These are phyloP conservation scores for Tipula vernalis DNA, from an alignment of 2,888 invertebrate genomes.

Conservation along the genomic window DNA sequence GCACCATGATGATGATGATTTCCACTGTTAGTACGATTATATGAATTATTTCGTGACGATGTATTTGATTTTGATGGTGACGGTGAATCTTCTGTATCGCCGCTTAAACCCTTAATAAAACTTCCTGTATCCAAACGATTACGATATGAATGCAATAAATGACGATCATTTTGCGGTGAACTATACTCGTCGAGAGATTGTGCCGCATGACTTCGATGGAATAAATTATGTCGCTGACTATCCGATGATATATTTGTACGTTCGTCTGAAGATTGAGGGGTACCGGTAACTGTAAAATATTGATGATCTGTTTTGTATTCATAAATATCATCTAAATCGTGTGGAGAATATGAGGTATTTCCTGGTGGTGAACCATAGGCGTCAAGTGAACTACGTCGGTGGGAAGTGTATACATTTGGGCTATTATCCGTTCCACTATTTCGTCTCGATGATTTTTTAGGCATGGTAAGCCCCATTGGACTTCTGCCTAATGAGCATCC, in stretches of 20 bases:
- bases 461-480: neutral
- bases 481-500: neutral
- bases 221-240: conserved; percentile 21
- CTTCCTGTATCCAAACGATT: conserved; percentile 32
- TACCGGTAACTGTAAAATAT: conserved; percentile 35
- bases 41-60: conserved; percentile 15
- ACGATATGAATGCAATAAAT: conserved; percentile 19
- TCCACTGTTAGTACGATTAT: conserved; percentile 14
- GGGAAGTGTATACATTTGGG: conserved; percentile 18
- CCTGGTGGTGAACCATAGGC: conserved; percentile 26
- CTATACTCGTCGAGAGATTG: conserved; percentile 31
- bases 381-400: conserved; percentile 27
- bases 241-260: conserved; percentile 31
- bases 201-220: conserved; percentile 30
- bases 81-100: conserved; percentile 19
- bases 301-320: conserved; percentile 33
- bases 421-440: conserved; percentile 16
- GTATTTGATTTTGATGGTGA: conserved; percentile 10
- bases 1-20: conserved; percentile 42
- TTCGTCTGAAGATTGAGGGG: conserved; percentile 24
- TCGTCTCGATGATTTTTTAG: neutral
- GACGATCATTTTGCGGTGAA: neutral
- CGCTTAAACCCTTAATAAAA: conserved; percentile 28
- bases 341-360: conserved; percentile 30
- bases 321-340: conserved; percentile 35